Base-by-base conservation (phyloP, 2,113 vertebrate genomes). In the Hemiscyllium ocellatum region DNA sequence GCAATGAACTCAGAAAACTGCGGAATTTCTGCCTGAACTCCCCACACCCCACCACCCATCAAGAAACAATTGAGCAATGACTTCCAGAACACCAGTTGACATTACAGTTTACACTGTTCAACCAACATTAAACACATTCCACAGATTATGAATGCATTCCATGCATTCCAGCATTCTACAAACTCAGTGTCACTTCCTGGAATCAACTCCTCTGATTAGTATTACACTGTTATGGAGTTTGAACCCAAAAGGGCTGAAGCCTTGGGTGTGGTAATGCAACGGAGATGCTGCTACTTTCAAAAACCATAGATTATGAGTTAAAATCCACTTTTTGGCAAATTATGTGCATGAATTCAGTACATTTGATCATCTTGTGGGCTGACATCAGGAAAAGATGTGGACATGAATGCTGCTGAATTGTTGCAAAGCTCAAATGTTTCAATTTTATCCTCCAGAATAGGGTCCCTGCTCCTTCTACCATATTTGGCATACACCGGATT, bases 101-200 rank as follows among this genome's bases (percentile, higher is more conserved):
- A 89, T 91, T 61, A 33, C 29, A 33, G 17, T 1, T 42, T 86
- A 22, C 19, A 33, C 52, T 87, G 26, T 87, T 87, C 56, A 22
- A 66, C 56, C 33, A 65, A n/a, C 33, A 93, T 93, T 66, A 66
- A 66, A 37, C 37, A 61, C 89, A 93, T 68, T 93, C 89, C 89
- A 37, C 89, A 93, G 33, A 93, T 93, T 66, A 20, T n/a, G 7
- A 6, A 6, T 19, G 56, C 89, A 93, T 93, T 93, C n/a, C 61
- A 66, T 65, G 22, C n/a, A 93, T 93, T 93, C 89, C 61, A 17
- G 66, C 33, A n/a, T 61, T 3, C 89, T 93, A 61, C n/a, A 66
- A 93, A 93, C 33, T 93, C 89, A 10, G 6, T 93, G 61, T n/a
- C 33, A 66, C 61, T 93, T 93, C 89, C 89, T 93, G 89, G 50